Evolutionary conservation across 2,797 vertebrate genomes (phyloP), one percentile per base, ranked within the genome.

Genomic region (Chelmon rostratus): DNA sequence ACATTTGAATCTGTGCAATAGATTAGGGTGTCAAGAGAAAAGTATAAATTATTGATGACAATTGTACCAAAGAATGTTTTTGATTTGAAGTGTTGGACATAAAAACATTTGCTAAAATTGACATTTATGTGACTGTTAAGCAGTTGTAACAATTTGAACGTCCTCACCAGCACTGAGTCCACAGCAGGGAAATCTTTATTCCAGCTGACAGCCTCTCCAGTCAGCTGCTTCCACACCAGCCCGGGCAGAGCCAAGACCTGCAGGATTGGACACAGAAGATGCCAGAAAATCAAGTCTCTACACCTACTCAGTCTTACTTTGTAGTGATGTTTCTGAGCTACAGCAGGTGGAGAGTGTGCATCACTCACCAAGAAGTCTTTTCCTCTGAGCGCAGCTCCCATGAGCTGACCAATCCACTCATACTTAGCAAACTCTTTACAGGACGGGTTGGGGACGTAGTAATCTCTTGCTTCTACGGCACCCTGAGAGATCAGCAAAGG

Each of bases 321-420:
- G 40, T 6, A 42, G 10, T 1, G 2, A 42, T 38, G 28, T 66
- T 56, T 53, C n/a, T 12, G 21, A 3, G 6, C 3, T 3, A 16
- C 18, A 49, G 33, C 1, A 15, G 15, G 4, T 64, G 21, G 19
- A 69, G 21, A 31, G 6, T 12, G 21, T 44, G 37, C 19, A 35
- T 68, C 25, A 90, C 96, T 95, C 84, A 99, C 98, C 95, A 99
- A 91, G 89, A 99, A 99, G 89, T 99, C 98, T 88, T 98, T 99
- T 69, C 98, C 98, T 81, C 98, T 92, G 59, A 99, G 96, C 73
- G 98, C 98, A 37, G 97, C 98, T 31, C 98, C 98, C 98, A 99
- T 99, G 68, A 99, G 96, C 91, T 99, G 98, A 57, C 98, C 98
- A 0, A 99, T 98, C 98, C 98, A 99, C 83, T 99, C 97, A 0